Evolutionary conservation across 1,140 invertebrate species (phyloP).

Genomic region (Bombus difficillimus): DNA sequence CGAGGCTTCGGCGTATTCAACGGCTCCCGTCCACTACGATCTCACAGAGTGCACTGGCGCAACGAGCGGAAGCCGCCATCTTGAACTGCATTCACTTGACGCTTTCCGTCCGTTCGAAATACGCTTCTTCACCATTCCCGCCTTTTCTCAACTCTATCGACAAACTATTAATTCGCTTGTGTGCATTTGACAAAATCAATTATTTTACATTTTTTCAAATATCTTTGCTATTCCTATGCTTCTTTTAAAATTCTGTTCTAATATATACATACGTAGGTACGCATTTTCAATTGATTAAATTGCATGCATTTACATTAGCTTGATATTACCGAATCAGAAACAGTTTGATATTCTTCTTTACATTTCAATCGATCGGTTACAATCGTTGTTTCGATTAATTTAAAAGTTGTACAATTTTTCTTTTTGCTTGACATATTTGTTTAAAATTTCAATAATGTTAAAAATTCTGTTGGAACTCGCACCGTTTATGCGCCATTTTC

Average conservation of each 20-base stretch:
- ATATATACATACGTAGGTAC: no score
- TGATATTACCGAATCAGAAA: background rate
- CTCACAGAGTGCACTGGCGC: slow-evolving; percentile 80
- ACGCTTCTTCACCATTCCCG: slow-evolving; percentile 7
- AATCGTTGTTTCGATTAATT: background rate
- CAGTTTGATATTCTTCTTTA: no score
- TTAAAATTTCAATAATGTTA: background rate
- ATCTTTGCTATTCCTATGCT: background rate
- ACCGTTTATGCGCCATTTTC: slow-evolving; percentile 10
- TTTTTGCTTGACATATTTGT: background rate
- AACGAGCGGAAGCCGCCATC: slow-evolving; percentile 80
- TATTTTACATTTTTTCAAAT: background rate
- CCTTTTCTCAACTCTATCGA: background rate
- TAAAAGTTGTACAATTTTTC: background rate
- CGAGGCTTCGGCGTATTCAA: slow-evolving; percentile 80
- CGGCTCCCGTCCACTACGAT: slow-evolving; percentile 80
- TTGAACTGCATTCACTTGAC: slow-evolving; percentile 57
- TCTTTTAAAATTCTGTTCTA: background rate
- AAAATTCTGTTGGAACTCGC: background rate
- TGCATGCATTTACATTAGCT: background rate
- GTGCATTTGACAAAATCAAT: background rate
- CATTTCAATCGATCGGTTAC: background rate
- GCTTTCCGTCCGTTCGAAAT: slow-evolving; percentile 47
- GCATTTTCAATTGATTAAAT: background rate
- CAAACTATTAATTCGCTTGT: background rate